Percentiles rank a stretch among this genome's conserved stretches.
These are phyloP conservation scores for Drosophila novamexicana DNA, from an alignment of 1,140 invertebrate genomes.

Conservation along the genomic window DNA sequence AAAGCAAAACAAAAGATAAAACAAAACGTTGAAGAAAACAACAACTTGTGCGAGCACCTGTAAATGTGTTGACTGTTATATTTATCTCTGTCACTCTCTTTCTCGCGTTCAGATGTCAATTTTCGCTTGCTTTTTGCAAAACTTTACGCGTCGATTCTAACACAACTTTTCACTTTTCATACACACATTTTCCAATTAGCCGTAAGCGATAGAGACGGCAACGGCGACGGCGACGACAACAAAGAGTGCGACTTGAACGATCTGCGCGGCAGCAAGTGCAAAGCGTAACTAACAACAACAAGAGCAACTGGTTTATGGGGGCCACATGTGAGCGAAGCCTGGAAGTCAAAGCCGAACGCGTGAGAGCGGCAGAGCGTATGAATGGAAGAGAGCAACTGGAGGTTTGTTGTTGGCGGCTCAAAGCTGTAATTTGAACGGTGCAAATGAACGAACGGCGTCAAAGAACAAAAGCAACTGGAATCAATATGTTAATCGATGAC, in stretches of 20 bases:
- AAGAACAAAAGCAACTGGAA: slow-evolving; percentile 5
- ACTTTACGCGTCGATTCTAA: slow-evolving; percentile 21
- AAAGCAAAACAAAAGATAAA: slow-evolving; percentile 58
- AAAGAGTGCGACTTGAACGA: slow-evolving; percentile 36
- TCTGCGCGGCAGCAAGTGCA: slow-evolving; percentile 66
- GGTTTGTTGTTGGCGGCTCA: slow-evolving; percentile 37
- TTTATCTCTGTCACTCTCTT: slow-evolving; percentile 4
- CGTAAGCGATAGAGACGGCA: neutral
- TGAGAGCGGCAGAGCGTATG: slow-evolving; percentile 12
- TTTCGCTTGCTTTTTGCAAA: slow-evolving; percentile 22
- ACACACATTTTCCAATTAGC: slow-evolving; percentile 50
- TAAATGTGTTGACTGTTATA: slow-evolving; percentile 18
- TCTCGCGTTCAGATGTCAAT: slow-evolving; percentile 1
- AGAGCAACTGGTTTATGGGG: slow-evolving; percentile 66
- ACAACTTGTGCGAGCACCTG: slow-evolving; percentile 45
- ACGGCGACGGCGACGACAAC: neutral
- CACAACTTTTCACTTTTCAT: slow-evolving; percentile 69
- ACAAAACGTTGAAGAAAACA: slow-evolving; percentile 23
- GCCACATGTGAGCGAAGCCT: slow-evolving; percentile 30
- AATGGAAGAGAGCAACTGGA: neutral
- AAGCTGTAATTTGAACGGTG: slow-evolving; percentile 8
- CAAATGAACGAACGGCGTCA: slow-evolving; percentile 8
- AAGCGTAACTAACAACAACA: slow-evolving; percentile 69
- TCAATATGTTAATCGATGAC: neutral
- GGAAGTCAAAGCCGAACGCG: slow-evolving; percentile 15